These are phyloP conservation scores for Epinotia brunnichana DNA, from an alignment of 2,888 invertebrate genomes.

Conservation along the genomic window DNA sequence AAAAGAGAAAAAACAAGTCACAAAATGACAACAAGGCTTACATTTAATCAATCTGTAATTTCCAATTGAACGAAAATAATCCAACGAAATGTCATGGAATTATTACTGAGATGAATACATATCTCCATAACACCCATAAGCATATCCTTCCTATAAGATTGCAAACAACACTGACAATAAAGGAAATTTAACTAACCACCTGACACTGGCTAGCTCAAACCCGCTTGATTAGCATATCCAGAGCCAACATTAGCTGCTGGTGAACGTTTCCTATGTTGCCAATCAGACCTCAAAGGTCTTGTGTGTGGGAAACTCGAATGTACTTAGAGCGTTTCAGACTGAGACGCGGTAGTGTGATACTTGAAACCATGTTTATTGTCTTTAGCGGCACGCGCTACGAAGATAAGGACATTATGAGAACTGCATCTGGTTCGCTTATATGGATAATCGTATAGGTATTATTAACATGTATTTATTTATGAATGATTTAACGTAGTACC, in stretches of 20 bases:
- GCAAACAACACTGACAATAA: neutral
- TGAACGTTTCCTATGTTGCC: conserved; percentile 23
- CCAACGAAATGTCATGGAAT: neutral
- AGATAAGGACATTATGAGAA: conserved; percentile 55
- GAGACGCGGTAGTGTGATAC: conserved; percentile 55
- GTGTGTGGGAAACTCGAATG: neutral
- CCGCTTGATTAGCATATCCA: conserved; percentile 8
- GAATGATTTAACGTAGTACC: neutral
- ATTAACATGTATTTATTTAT: neutral
- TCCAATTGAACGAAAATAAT: neutral
- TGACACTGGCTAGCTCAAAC: conserved; percentile 9
- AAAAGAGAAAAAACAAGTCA: no score
- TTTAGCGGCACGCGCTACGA: conserved; percentile 66
- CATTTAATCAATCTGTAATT: neutral
- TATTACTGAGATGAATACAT: neutral
- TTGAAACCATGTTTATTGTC: conserved; percentile 62
- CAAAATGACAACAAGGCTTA: no score
- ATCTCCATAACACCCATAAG: neutral
- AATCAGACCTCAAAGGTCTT: neutral
- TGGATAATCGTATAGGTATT: neutral
- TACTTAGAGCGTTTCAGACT: conserved; percentile 41
- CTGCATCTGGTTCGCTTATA: conserved; percentile 46
- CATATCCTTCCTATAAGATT: neutral
- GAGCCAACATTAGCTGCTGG: conserved; percentile 27
- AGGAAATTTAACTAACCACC: conserved; percentile 3